Evolutionary conservation across 2,888 invertebrate species (phyloP).

Genomic region (Parnassius orleans): DNA sequence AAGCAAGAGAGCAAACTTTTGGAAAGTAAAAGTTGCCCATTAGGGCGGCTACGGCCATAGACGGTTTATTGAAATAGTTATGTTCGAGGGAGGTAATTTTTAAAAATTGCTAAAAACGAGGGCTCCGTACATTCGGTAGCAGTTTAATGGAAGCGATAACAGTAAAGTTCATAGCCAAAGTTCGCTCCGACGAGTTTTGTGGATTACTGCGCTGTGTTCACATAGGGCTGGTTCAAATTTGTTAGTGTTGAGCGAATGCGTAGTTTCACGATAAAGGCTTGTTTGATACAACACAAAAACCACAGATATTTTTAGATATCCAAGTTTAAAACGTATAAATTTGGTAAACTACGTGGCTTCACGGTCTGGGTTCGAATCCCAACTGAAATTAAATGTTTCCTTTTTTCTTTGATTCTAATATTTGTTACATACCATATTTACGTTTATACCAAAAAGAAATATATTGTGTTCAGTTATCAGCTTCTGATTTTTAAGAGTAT

Average conservation of each 20-base stretch:
- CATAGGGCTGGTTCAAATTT: constrained; percentile 66
- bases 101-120: constrained; percentile 68
- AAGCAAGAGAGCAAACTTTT: constrained; percentile 60
- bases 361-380: no score
- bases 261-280: constrained; percentile 57
- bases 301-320: no score
- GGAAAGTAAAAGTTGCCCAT: constrained; percentile 72
- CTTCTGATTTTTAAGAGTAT: no score
- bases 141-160: constrained; percentile 73
- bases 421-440: no score
- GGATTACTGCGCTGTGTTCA: constrained; percentile 67
- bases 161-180: constrained; percentile 76
- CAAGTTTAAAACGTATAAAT: no score
- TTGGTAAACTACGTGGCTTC: no score
- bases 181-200: constrained; percentile 63
- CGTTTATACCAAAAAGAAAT: no score
- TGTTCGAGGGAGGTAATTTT: constrained; percentile 65
- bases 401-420: no score
- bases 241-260: constrained; percentile 48
- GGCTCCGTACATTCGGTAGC: constrained; percentile 63
- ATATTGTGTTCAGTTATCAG: no score
- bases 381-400: no score
- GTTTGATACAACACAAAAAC: background rate
- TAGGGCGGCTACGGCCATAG: constrained; percentile 65
- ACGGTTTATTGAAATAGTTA: constrained; percentile 76